These are phyloP conservation scores for Nomada lathburiana DNA, from an alignment of 2,888 invertebrate genomes.

Conservation along the genomic window DNA sequence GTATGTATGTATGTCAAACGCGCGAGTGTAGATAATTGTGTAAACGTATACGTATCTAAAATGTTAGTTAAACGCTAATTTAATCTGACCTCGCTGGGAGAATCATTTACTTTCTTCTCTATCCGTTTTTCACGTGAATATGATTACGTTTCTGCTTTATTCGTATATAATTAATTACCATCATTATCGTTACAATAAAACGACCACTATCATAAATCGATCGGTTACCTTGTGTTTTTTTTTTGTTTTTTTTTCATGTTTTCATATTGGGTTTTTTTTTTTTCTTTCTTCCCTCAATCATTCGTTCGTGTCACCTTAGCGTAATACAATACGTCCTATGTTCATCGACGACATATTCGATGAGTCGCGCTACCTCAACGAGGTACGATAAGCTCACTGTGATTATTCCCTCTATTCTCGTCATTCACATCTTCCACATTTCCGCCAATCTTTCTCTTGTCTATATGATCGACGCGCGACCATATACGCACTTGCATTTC, in stretches of 20 bases:
- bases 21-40: conserved; percentile 26
- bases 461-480: neutral
- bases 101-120: conserved; percentile 39
- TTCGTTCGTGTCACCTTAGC: conserved; percentile 47
- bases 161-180: conserved; percentile 51
- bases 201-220: conserved; percentile 71
- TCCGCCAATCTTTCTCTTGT: neutral
- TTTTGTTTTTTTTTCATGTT: neutral
- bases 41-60: conserved; percentile 46
- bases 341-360: conserved; percentile 56
- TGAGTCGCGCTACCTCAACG: conserved; percentile 47
- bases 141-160: conserved; percentile 62
- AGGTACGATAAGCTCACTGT: conserved; percentile 70
- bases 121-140: conserved; percentile 34
- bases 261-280: neutral
- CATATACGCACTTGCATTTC: conserved; percentile 1
- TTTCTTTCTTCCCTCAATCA: no score
- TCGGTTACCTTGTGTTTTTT: conserved; percentile 43
- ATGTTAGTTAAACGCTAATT: conserved; percentile 48
- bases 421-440: neutral
- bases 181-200: conserved; percentile 67
- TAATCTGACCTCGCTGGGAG: conserved; percentile 38
- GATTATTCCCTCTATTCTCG: conserved; percentile 39
- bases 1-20: conserved; percentile 13
- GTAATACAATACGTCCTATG: conserved; percentile 44